Conservation (phyloP, 2,113 vertebrate species). For the Toxotes chatareus region DNA sequence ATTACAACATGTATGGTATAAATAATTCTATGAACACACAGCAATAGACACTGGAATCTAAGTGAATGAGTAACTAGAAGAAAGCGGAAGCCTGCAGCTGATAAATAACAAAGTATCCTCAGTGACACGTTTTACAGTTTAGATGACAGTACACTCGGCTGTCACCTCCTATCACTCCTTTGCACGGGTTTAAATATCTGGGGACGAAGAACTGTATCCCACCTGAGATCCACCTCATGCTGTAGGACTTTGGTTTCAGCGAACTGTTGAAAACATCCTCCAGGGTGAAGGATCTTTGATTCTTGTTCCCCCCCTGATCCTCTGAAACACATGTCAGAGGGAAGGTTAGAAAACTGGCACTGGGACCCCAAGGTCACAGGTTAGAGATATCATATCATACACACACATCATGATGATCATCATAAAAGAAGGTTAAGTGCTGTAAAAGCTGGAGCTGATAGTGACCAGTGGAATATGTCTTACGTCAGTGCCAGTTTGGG, state of each 20-base stretch:
- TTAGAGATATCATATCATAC: conserved; percentile 10
- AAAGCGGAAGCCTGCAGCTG: neutral
- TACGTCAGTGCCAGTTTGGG: conserved; percentile 10
- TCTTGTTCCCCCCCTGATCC: neutral
- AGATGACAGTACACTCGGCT: neutral
- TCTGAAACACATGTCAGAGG: conserved; percentile 54
- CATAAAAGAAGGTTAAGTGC: conserved; percentile 12
- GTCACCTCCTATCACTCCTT: neutral
- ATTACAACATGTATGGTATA: no score
- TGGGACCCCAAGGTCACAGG: neutral
- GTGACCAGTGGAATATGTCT: conserved; percentile 7
- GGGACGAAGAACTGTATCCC: neutral
- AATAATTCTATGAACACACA: no score
- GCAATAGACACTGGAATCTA: neutral
- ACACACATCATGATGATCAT: neutral
- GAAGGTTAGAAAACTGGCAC: neutral
- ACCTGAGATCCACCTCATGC: conserved; percentile 96
- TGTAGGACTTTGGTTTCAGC: conserved; percentile 88
- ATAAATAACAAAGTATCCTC: conserved; percentile 1
- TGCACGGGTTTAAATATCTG: neutral
- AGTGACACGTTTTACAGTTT: conserved; percentile 1
- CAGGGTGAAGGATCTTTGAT: conserved; percentile 83
- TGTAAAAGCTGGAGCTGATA: conserved; percentile 1
- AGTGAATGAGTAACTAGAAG: conserved; percentile 41
- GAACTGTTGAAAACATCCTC: conserved; percentile 90